A percentile compares a stretch with the other conserved stretches of the same genome.
phyloP scores from a whole-genome alignment of 2,888 invertebrate species.

The Megaustenia siamemsis region DNA sequence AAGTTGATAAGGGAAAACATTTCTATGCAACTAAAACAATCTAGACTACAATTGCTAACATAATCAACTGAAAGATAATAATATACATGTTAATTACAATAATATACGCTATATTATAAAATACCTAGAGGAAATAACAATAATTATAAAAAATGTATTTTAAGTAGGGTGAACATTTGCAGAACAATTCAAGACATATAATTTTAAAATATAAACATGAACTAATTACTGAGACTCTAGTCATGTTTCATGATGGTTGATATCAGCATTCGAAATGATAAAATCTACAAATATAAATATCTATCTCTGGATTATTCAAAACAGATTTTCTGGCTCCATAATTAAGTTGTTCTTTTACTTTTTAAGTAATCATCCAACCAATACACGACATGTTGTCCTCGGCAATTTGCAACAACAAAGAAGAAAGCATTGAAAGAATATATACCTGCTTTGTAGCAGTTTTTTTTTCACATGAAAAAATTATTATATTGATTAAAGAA shows the following conservation, averaged over 20 bases:
- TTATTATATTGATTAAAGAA: too few relatives aligned
- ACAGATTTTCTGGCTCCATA: not conserved
- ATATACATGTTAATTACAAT: slow-evolving; percentile 9
- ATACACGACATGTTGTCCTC: too few relatives aligned
- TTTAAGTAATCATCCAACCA: too few relatives aligned
- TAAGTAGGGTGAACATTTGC: too few relatives aligned
- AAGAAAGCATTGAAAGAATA: too few relatives aligned
- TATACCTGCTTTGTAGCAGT: too few relatives aligned
- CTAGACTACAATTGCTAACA: not conserved
- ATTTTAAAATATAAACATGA: not conserved
- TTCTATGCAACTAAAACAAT: not conserved
- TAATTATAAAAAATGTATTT: not conserved
- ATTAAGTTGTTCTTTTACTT: too few relatives aligned
- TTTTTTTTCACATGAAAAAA: too few relatives aligned
- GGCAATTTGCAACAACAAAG: too few relatives aligned
- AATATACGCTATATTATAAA: slow-evolving; percentile 2
- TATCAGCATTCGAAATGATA: not conserved
- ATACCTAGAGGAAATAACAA: not conserved
- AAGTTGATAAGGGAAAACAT: too few relatives aligned
- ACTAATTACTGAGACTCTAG: not conserved
- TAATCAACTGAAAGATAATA: not conserved
- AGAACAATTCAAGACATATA: not conserved
- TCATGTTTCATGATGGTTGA: not conserved
- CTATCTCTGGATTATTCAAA: not conserved
- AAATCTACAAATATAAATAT: not conserved